A percentile compares a stretch with the other conserved stretches of the same genome.
Conservation (phyloP, 2,113 vertebrate genomes). For the Toxostoma redivivum region DNA sequence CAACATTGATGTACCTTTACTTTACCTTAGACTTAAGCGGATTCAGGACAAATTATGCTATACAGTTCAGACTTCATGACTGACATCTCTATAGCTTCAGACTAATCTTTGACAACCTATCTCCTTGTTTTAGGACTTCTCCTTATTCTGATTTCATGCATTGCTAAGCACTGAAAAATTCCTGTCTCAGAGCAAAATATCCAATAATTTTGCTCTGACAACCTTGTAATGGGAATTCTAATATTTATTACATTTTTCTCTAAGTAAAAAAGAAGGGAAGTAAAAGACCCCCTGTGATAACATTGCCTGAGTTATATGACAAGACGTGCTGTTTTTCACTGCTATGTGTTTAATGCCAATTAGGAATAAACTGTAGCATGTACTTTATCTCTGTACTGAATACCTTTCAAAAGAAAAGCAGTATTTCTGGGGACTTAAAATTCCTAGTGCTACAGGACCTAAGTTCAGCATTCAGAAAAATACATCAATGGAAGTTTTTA, state of each 20-base stretch:
- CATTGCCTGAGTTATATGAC: background rate
- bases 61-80: background rate
- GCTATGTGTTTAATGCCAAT: background rate
- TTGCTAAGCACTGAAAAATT: conserved; percentile 49
- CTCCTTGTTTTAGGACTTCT: conserved; percentile 38
- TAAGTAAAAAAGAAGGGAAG: conserved; percentile 26
- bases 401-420: background rate
- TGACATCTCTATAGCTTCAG: background rate
- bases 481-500: background rate
- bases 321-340: background rate
- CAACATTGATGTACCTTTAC: background rate
- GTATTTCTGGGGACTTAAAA: background rate
- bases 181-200: background rate
- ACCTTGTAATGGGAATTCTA: conserved; percentile 58
- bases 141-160: conserved; percentile 40
- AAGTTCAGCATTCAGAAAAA: background rate
- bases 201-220: conserved; percentile 68
- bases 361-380: background rate
- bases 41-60: background rate
- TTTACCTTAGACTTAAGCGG: background rate
- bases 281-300: conserved; percentile 5
- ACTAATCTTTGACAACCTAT: background rate
- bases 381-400: background rate
- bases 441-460: background rate
- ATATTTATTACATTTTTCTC: conserved; percentile 36